Evolutionary conservation across 2,888 invertebrate genomes (phyloP).

Genomic region (Drosophila dives): DNA sequence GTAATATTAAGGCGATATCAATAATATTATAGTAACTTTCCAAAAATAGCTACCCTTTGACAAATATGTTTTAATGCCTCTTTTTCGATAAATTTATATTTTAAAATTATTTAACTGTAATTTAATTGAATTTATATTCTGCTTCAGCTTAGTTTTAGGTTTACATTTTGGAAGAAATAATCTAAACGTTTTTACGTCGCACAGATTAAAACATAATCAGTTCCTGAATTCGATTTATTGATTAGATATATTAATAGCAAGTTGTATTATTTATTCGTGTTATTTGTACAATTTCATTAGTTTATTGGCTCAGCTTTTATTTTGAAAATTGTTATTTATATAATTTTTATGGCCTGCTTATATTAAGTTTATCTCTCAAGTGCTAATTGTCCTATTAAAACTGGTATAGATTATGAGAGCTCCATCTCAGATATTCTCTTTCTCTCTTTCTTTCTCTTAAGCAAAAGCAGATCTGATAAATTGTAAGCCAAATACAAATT

Average conservation of each 20-base stretch:
- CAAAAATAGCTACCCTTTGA: not conserved
- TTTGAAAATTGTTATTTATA: not conserved
- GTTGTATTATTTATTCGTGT: not conserved
- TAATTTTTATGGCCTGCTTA: constrained; percentile 4
- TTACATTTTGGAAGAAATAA: not conserved
- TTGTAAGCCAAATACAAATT: constrained; percentile 41
- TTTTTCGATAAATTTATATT: not conserved
- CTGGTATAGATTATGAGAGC: not conserved
- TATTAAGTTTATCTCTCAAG: constrained; percentile 1
- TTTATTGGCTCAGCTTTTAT: not conserved
- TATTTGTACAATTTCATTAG: not conserved
- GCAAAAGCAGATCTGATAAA: constrained; percentile 17
- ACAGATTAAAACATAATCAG: not conserved
- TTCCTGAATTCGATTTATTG: not conserved
- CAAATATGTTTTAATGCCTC: not conserved
- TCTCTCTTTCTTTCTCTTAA: constrained; percentile 1
- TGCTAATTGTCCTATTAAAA: constrained; percentile 1
- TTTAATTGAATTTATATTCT: not conserved
- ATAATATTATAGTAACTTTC: not conserved
- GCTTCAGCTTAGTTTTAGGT: not conserved
- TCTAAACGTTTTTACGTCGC: not conserved
- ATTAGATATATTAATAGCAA: not conserved
- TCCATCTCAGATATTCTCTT: not conserved
- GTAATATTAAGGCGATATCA: not conserved
- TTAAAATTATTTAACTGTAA: not conserved